A percentile compares a stretch with the other conserved stretches of the same genome.
Conservation (phyloP, 2,888 invertebrate genomes). For the Nemotelus nigrinus region DNA sequence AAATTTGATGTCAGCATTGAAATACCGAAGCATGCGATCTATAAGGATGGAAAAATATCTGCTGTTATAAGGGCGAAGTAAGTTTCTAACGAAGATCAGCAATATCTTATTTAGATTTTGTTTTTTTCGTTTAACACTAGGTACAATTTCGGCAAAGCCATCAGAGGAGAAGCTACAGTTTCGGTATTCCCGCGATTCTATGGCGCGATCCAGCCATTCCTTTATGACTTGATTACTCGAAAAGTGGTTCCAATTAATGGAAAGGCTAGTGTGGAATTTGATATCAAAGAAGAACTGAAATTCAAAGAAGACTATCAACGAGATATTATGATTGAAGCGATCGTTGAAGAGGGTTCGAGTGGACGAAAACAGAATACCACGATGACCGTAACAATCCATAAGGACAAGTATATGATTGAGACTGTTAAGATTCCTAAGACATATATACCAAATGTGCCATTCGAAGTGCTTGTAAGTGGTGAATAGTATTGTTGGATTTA, state of each 20-base stretch:
- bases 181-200: slow-evolving; percentile 84
- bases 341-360: slow-evolving; percentile 90
- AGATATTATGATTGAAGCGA: slow-evolving; percentile 86
- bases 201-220: slow-evolving; percentile 63
- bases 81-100: slow-evolving; percentile 55
- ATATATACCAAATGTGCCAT: slow-evolving; percentile 92
- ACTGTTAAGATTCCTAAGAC: slow-evolving; percentile 85
- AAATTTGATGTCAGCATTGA: slow-evolving; percentile 87
- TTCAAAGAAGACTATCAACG: slow-evolving; percentile 82
- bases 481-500: neutral
- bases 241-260: slow-evolving; percentile 78
- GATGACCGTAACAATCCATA: slow-evolving; percentile 80
- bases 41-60: slow-evolving; percentile 78
- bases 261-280: slow-evolving; percentile 77
- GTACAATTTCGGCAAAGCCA: slow-evolving; percentile 76
- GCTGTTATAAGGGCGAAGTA: slow-evolving; percentile 84
- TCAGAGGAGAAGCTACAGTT: slow-evolving; percentile 87
- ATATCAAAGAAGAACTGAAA: slow-evolving; percentile 80
- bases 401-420: slow-evolving; percentile 80
- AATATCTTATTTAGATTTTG: neutral
- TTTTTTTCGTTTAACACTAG: slow-evolving; percentile 50
- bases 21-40: slow-evolving; percentile 80
- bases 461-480: slow-evolving; percentile 60
- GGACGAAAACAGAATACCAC: slow-evolving; percentile 83
- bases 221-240: slow-evolving; percentile 68